Conservation (phyloP, 30 jellyfish, hydroid and myxozoan genomes). For the Hydractinia echinata region DNA sequence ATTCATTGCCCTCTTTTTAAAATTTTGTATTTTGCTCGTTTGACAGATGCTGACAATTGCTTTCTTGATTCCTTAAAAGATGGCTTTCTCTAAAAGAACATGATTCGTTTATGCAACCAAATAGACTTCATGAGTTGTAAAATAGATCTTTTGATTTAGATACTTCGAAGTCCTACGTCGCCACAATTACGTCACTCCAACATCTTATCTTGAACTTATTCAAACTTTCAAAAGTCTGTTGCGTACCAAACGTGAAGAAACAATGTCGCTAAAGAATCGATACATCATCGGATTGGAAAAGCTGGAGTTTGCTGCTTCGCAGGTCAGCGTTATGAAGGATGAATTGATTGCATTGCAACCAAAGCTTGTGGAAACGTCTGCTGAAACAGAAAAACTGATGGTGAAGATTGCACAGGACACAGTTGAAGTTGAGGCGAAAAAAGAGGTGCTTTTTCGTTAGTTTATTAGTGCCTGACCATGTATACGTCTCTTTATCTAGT, state of each 20-base stretch:
- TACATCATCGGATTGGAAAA: conserved; percentile 88
- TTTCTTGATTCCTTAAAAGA: too few relatives aligned
- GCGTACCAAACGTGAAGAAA: conserved; percentile 67
- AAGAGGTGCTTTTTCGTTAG: conserved; percentile 54
- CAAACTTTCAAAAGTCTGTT: conserved; percentile 80
- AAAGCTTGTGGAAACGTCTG: conserved; percentile 91
- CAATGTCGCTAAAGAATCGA: conserved; percentile 63
- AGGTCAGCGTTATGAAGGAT: conserved; percentile 79
- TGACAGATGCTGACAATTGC: too few relatives aligned
- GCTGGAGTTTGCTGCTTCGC: conserved; percentile 96
- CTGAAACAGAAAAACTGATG: conserved; percentile 84
- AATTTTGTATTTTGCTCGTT: too few relatives aligned
- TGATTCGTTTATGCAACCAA: too few relatives aligned
- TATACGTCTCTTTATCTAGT: too few relatives aligned
- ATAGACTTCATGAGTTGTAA: neutral
- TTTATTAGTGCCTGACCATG: too few relatives aligned
- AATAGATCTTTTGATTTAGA: conserved; percentile 13
- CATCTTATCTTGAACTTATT: conserved; percentile 86
- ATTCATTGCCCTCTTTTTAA: too few relatives aligned
- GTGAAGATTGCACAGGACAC: conserved; percentile 92
- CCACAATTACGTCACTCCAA: conserved; percentile 96
- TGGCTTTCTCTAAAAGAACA: too few relatives aligned
- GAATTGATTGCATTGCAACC: conserved; percentile 91
- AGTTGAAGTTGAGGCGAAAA: conserved; percentile 97
- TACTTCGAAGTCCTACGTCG: conserved; percentile 69